Percentiles rank a stretch among this genome's conserved stretches.
Evolutionary conservation across 2,113 vertebrate genomes (phyloP).

Genomic region (Paratilapia polleni): DNA sequence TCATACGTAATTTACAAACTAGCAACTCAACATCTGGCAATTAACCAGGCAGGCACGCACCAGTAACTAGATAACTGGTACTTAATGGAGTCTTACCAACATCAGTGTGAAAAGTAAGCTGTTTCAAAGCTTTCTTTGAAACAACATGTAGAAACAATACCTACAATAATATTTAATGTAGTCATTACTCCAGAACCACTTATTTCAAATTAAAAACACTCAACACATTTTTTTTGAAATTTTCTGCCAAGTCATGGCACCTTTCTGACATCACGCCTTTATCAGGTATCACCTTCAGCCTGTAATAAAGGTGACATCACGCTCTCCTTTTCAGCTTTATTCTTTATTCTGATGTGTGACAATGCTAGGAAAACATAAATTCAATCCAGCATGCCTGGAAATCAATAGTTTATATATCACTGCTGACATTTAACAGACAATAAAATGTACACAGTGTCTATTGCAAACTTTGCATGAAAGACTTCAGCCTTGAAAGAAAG

Average conservation of each 20-base stretch:
- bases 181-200: background rate
- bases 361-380: conserved; percentile 33
- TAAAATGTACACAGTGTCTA: conserved; percentile 16
- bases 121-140: background rate
- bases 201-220: background rate
- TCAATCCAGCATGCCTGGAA: conserved; percentile 14
- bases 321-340: conserved; percentile 9
- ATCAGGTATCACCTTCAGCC: conserved; percentile 17
- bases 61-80: background rate
- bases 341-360: conserved; percentile 22
- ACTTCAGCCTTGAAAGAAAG: conserved; percentile 5
- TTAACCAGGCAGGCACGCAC: background rate
- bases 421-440: conserved; percentile 27
- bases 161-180: background rate
- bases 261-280: background rate
- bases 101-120: background rate
- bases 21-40: background rate
- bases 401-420: conserved; percentile 35
- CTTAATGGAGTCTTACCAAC: background rate
- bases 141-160: background rate
- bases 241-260: background rate
- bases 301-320: conserved; percentile 29
- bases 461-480: conserved; percentile 31
- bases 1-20: background rate
- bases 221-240: too few relatives aligned